Evolutionary conservation across 2,888 invertebrate genomes (phyloP), one percentile per base, ranked within the genome.

Genomic region (Eremobia ochroleuca): DNA sequence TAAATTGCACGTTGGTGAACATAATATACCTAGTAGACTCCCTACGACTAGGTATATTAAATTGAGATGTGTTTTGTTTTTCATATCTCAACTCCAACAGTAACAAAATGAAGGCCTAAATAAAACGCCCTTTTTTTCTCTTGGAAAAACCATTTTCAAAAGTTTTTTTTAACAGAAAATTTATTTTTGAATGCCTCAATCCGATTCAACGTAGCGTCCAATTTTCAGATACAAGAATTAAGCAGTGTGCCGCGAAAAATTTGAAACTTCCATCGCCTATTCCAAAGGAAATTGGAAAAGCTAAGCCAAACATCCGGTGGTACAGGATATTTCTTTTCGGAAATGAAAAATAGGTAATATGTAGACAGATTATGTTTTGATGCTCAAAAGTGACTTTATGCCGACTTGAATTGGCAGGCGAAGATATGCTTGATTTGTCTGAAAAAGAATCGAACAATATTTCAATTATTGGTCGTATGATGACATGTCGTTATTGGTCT

Each of bases 201-300:
- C 52, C 67, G 73, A 81, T 82, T 79, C 70, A 76, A 73, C 73
- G 69, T 46, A 62, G 61, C 62, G 59, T 83, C 80, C 77, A 86
- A 83, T 88, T 89, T 88, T 85, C 70, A 75, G 81, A 81, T 81
- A 80, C 65, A 82, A 73, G 74, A 78, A 73, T 70, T 87, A 79
- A 85, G 84, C 80, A 84, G 79, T 71, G 74, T 75, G 76, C 84
- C 79, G 86, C 86, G 87, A 90, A 92, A 92, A 91, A 88, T 89
- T 90, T 89, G 81, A 90, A 92, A 91, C 88, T 89, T 87, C 90
- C 83, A 90, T 91, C 83, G 91, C 92, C 92, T 93, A 93, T 92
- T 90, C 79, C 87, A 86, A 86, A 92, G 95, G 94, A 95, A 95
- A 95, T 95, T 95, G 95, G 92, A 94, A 95, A 93, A 93, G 93